Base-by-base conservation (phyloP, 2,797 vertebrate species). In the Bufotes viridis region DNA sequence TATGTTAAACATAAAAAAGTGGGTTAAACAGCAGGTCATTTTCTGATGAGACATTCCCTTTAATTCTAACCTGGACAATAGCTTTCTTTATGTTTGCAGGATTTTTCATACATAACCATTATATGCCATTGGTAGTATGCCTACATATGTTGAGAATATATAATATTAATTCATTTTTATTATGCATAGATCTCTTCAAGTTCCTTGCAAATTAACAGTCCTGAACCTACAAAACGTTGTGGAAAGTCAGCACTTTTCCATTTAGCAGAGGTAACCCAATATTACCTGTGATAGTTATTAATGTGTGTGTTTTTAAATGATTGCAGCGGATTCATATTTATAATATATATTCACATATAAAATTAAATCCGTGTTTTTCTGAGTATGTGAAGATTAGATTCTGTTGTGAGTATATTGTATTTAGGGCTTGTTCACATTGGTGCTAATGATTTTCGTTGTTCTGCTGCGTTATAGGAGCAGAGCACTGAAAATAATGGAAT, bases 171-270 rank as follows among this genome's bases (percentile, higher is more conserved):
- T 65, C 91, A 90, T 85, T 86, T 85, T 63, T 94, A 10, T 92
- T 93, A 93, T 94, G 87, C n/a, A 55, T 90, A 93, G 95, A 95
- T 96, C 79, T 97, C 95, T 94, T 96, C 95, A 92, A 95, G 96
- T 93, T 94, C 95, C 87, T 96, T 96, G 34, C 94, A 95, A 61
- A 92, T 97, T 91, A 93, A 90, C 76, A 93, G 92, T 89, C 91
- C 94, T 9, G 98, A 98, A 90, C 95, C 95, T 90, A 83, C 94
- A 87, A 98, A 97, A 94, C 96, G 96, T 85, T 98, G 96, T 93
- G 95, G 96, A 89, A 97, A 98, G 93, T 98, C 96, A 0, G 96
- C 97, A 86, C 96, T 99, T 92, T 98, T 98, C 94, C 97, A 98
- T 91, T 95, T 99, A 80, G 97, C 98, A 90, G 98, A 99, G 97